Conservation (phyloP, 2,888 invertebrate genomes). For the Polylopha cassiicola region DNA sequence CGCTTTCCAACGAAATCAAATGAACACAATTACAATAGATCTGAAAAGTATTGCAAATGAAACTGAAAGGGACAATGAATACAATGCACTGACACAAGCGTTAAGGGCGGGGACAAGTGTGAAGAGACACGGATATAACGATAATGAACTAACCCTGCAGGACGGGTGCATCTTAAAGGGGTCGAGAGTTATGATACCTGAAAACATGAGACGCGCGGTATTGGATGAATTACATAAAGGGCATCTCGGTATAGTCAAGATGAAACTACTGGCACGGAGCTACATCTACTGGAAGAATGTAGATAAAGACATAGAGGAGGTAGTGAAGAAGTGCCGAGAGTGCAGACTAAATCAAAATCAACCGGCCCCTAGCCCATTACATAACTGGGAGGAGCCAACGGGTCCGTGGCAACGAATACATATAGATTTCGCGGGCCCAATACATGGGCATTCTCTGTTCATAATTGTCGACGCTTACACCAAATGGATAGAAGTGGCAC, state of each 20-base stretch:
- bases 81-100: constrained; percentile 4
- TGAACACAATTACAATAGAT: constrained; percentile 6
- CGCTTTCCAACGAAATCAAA: constrained; percentile 24
- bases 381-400: constrained; percentile 3
- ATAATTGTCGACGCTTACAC: constrained; percentile 20
- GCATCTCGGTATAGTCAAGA: constrained; percentile 32
- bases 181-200: constrained; percentile 13
- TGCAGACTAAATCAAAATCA: constrained; percentile 3
- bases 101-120: constrained; percentile 4
- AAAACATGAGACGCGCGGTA: neutral
- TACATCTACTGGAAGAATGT: constrained; percentile 25
- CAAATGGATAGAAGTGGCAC: constrained; percentile 28
- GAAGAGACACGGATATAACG: constrained; percentile 6
- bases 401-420: constrained; percentile 31
- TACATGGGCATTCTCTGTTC: neutral
- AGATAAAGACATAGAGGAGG: constrained; percentile 24
- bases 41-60: constrained; percentile 4
- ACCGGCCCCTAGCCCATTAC: neutral
- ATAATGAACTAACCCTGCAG: constrained; percentile 23
- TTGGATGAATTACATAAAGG: constrained; percentile 18
- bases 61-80: constrained; percentile 18
- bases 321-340: constrained; percentile 16
- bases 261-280: constrained; percentile 27
- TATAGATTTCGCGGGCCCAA: constrained; percentile 35
- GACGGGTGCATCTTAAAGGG: constrained; percentile 24